Evolutionary conservation across 2,888 invertebrate genomes (phyloP), one percentile per base, ranked within the genome.

Genomic region (Uropetala carovei): DNA sequence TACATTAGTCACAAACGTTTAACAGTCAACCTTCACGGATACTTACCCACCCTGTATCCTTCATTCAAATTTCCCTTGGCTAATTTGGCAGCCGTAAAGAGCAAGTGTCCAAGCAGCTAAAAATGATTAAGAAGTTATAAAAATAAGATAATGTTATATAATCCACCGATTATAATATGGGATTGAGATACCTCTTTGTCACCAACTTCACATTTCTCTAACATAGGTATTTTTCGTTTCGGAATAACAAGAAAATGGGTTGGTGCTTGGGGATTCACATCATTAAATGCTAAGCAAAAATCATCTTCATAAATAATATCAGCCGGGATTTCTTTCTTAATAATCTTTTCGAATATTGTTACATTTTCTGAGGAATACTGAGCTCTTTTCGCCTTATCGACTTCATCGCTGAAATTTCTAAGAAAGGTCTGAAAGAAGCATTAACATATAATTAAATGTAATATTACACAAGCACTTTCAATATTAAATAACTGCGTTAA

Each of bases 181-280:
- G 27, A 22, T 14, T 18, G 93, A 94, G 94, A 94, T 94, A 96
- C 97, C 94, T 96, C 95, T 93, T 96, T 95, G 93, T 96, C 96
- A 0, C 64, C 43, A 18, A 0, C 64, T 14, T 89, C 89, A 43
- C 89, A 89, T 68, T 89, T 89, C 64, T 89, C 89, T 75, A 98
- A 94, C 94, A 96, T 96, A 0, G 96, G 95, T 93, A 98, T 97
- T 91, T 96, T 95, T 93, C 96, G 96, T 94, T 97, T 98, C 0
- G 98, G 98, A 93, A 98, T 97, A 9, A 98, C 97, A 10, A 98
- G 95, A 94, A 98, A 98, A 95, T 98, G 98, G 0, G 96, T 96
- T 0, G 98, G 98, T 0, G 98, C 98, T 94, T 98, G 98, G 0
- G 98, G 98, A 75, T 96, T 95, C 7, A 98, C 95, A 95, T 98